Percentiles rank a stretch among this genome's conserved stretches.
These are phyloP conservation scores for Platygyra sinensis DNA, from an alignment of 64 coral and sea anemone genomes.

Conservation along the genomic window DNA sequence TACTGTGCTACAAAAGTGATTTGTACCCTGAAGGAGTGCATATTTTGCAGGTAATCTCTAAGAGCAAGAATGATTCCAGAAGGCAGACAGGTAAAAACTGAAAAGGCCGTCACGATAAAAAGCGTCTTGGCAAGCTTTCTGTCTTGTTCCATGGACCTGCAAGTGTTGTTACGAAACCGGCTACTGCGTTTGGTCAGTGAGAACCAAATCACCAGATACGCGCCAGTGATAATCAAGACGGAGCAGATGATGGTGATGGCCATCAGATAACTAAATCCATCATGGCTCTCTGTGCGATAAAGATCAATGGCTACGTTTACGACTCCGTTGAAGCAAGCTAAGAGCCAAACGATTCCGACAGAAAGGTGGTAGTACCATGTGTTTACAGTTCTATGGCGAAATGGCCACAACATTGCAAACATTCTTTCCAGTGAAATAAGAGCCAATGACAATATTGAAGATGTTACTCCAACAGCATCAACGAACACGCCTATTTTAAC, in stretches of 20 bases:
- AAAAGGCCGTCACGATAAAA: slow-evolving; percentile 31
- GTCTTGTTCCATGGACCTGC: background rate
- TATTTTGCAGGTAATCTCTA: background rate
- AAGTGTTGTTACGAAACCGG: background rate
- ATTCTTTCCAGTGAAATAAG: slow-evolving; percentile 40
- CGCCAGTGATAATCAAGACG: slow-evolving; percentile 12
- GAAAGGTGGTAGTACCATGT: slow-evolving; percentile 1
- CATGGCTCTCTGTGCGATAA: background rate
- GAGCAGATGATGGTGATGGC: background rate
- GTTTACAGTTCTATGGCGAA: background rate
- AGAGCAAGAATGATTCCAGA: slow-evolving; percentile 7
- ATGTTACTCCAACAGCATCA: background rate
- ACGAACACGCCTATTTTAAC: background rate
- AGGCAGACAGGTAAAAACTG: slow-evolving; percentile 8
- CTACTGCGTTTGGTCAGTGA: slow-evolving; percentile 1
- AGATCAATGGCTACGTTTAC: background rate
- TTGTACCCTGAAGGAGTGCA: slow-evolving; percentile 21
- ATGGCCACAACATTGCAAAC: slow-evolving; percentile 27
- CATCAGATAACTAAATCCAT: background rate
- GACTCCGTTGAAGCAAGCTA: background rate
- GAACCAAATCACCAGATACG: slow-evolving; percentile 34
- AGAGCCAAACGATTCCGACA: slow-evolving; percentile 9
- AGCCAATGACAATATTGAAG: slow-evolving; percentile 34
- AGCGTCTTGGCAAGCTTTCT: slow-evolving; percentile 39
- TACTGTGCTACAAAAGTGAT: slow-evolving; percentile 1